phyloP scores from a whole-genome alignment of 2,113 vertebrate species.

The Microcebus ravelobensis region DNA sequence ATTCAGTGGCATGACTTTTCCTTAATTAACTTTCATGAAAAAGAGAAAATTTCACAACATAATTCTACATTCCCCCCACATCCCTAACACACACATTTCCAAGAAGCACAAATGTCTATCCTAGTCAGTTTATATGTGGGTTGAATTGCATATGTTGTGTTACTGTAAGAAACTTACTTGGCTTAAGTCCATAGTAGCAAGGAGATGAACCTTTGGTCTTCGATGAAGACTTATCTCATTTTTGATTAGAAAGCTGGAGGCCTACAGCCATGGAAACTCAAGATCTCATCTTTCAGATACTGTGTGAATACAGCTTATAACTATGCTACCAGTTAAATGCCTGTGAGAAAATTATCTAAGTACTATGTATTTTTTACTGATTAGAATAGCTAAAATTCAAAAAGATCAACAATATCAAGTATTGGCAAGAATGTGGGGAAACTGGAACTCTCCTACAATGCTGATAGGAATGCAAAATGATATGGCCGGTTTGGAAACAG shows the following conservation, averaged over 20 bases:
- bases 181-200: background rate
- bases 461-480: background rate
- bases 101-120: background rate
- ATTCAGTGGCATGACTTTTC: constrained; percentile 60
- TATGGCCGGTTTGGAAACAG: background rate
- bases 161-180: background rate
- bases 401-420: background rate
- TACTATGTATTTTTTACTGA: background rate
- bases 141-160: background rate
- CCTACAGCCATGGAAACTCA: background rate
- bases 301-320: background rate
- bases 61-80: background rate
- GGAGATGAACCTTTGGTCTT: background rate
- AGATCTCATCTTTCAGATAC: background rate
- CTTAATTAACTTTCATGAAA: constrained; percentile 72
- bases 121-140: background rate
- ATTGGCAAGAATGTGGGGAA: background rate
- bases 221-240: background rate
- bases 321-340: background rate
- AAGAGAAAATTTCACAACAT: constrained; percentile 75
- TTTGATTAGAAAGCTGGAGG: background rate
- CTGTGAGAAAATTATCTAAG: background rate
- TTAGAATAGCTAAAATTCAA: background rate
- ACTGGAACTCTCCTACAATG: background rate
- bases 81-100: background rate